Conservation (phyloP, 1,140 invertebrate species). For the Cherax quadricarinatus region DNA sequence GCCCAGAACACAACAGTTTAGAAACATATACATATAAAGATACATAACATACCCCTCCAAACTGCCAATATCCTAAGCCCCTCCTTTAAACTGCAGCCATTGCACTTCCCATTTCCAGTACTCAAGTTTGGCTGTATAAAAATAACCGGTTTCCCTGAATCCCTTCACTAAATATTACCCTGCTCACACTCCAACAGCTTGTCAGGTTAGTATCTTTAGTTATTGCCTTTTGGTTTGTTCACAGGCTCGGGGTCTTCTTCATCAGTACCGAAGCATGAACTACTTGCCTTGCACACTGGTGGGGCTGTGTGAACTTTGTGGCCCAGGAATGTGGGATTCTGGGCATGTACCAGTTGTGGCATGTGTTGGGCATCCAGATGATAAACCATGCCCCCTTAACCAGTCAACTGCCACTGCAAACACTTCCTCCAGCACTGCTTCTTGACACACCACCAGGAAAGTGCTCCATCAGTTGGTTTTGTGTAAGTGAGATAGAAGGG, state of each 20-base stretch:
- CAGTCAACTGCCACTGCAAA: slow-evolving; percentile 22
- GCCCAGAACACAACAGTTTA: too few species aligned
- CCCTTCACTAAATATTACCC: too few species aligned
- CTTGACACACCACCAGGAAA: slow-evolving; percentile 64
- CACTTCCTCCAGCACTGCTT: slow-evolving; percentile 7
- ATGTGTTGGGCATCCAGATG: slow-evolving; percentile 72
- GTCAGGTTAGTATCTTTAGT: too few species aligned
- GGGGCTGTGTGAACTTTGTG: slow-evolving; percentile 90
- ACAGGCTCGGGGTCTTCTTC: slow-evolving; percentile 89
- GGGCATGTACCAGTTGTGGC: slow-evolving; percentile 82
- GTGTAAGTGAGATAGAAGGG: slow-evolving; percentile 42
- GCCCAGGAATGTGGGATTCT: slow-evolving; percentile 95
- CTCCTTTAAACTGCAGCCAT: too few species aligned
- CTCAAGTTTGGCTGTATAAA: too few species aligned
- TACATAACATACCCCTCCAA: too few species aligned
- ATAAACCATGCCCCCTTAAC: slow-evolving; percentile 61
- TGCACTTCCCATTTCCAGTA: too few species aligned
- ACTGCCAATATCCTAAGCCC: too few species aligned
- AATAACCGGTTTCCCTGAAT: too few species aligned
- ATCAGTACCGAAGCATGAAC: slow-evolving; percentile 90
- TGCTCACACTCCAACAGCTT: too few species aligned
- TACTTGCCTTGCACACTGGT: slow-evolving; percentile 92
- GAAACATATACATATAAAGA: too few species aligned
- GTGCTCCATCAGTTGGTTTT: slow-evolving; percentile 63
- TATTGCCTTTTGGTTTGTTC: slow-evolving; percentile 56